Evolutionary conservation across 2,888 invertebrate species (phyloP).

Genomic region (Atherix ibis): DNA sequence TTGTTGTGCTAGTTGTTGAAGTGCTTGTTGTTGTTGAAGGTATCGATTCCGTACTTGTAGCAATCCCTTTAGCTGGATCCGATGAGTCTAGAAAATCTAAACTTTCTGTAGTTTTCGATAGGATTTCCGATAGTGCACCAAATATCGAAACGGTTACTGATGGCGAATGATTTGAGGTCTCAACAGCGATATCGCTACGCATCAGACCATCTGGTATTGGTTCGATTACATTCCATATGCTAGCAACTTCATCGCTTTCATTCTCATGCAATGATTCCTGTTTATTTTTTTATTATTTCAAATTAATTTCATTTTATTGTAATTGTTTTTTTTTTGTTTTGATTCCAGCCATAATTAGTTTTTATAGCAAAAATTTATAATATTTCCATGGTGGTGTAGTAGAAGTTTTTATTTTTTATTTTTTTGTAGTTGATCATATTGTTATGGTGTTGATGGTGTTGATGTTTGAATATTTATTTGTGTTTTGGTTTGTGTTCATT

Average conservation of each 20-base stretch:
- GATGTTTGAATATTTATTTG: too few species aligned
- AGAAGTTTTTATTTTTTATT: too few species aligned
- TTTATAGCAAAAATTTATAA: too few species aligned
- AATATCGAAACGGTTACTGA: constrained; percentile 43
- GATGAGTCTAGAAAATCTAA: constrained; percentile 13
- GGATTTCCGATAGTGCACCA: constrained; percentile 42
- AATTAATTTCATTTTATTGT: not conserved
- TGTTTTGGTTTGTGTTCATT: too few species aligned
- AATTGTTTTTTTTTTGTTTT: too few species aligned
- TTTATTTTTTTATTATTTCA: not conserved
- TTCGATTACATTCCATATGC: constrained; percentile 15
- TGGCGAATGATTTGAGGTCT: constrained; percentile 39
- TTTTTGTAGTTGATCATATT: too few species aligned
- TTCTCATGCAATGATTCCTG: not conserved
- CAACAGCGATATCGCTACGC: constrained; percentile 34
- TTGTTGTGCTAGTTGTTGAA: constrained; percentile 14
- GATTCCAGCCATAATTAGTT: too few species aligned
- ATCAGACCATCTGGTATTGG: constrained; percentile 16
- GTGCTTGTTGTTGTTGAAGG: constrained; percentile 14
- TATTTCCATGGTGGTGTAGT: too few species aligned
- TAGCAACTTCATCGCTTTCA: constrained; percentile 8
- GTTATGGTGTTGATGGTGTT: too few species aligned
- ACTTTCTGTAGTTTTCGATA: constrained; percentile 22
- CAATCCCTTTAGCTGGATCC: constrained; percentile 12
- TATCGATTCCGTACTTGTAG: constrained; percentile 14